These are phyloP conservation scores for Helostoma temminkii DNA, from an alignment of 2,797 vertebrate genomes.

Conservation along the genomic window DNA sequence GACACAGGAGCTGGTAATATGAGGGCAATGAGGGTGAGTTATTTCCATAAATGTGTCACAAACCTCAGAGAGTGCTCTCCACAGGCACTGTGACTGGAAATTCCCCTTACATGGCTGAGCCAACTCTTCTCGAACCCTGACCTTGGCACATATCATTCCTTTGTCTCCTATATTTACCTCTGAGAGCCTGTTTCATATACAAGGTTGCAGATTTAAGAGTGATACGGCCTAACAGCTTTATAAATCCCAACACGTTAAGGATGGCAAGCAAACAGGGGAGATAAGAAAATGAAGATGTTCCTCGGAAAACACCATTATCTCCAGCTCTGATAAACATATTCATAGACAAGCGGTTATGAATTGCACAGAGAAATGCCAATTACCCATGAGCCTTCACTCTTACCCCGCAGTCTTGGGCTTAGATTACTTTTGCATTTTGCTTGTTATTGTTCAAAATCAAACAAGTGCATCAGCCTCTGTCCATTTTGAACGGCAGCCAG, in stretches of 20 bases:
- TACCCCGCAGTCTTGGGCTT: constrained; percentile 30
- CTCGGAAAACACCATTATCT: constrained; percentile 16
- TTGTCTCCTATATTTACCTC: constrained; percentile 17
- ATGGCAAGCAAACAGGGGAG: constrained; percentile 2
- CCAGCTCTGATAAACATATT: constrained; percentile 31
- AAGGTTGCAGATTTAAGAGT: constrained; percentile 10
- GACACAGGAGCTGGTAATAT: constrained; percentile 28
- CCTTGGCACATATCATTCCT: constrained; percentile 1
- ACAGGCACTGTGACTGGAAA: constrained; percentile 30
- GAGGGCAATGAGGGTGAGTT: constrained; percentile 43
- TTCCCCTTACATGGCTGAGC: constrained; percentile 9
- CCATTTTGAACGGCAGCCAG: constrained; percentile 46
- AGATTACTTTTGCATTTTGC: constrained; percentile 54
- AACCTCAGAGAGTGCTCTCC: constrained; percentile 32
- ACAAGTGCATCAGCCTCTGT: constrained; percentile 53
- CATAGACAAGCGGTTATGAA: constrained; percentile 37
- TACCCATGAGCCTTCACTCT: constrained; percentile 51
- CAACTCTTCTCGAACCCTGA: constrained; percentile 33
- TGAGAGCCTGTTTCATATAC: background rate
- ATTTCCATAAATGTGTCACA: constrained; percentile 44
- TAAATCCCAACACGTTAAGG: constrained; percentile 5
- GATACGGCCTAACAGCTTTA: constrained; percentile 1
- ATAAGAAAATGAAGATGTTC: constrained; percentile 20
- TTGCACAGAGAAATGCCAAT: constrained; percentile 30
- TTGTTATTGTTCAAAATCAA: constrained; percentile 60